These are phyloP conservation scores for Agraylea sexmaculata DNA, from an alignment of 1,140 invertebrate genomes.

Conservation along the genomic window DNA sequence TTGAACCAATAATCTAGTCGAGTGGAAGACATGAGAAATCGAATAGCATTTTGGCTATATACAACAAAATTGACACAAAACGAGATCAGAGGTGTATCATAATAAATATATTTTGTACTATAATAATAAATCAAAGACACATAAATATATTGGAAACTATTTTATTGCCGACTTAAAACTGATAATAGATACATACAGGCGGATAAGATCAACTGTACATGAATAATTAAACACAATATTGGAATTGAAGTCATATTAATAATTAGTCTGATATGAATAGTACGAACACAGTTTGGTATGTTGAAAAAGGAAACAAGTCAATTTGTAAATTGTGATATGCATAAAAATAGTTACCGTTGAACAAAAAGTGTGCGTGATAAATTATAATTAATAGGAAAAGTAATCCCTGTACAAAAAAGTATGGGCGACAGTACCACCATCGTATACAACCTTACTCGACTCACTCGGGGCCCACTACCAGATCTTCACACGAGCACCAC, in stretches of 20 bases:
- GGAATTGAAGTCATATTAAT: no score
- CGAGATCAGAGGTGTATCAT: no score
- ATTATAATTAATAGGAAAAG: conserved; percentile 1
- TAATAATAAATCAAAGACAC: conserved; percentile 19
- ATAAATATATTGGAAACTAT: conserved; percentile 18
- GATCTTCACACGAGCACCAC: no score
- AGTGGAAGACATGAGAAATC: no score
- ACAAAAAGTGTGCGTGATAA: conserved; percentile 7
- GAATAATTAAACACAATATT: conserved; percentile 8
- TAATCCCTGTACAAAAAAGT: conserved; percentile 6
- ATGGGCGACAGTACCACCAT: no score
- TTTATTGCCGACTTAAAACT: conserved; percentile 21
- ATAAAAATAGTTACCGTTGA: neutral
- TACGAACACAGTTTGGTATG: conserved; percentile 23
- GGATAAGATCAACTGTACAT: neutral
- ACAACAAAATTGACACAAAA: no score
- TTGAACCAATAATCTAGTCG: no score
- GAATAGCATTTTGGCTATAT: no score
- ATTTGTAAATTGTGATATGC: conserved; percentile 4
- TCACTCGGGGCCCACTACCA: no score
- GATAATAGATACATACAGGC: conserved; percentile 3
- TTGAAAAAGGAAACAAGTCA: neutral
- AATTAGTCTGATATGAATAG: conserved; percentile 19
- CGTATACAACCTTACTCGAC: no score
- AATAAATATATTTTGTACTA: no score